phyloP scores from a whole-genome alignment of 2,113 vertebrate genomes.

The Dendrocopos noguchii region DNA sequence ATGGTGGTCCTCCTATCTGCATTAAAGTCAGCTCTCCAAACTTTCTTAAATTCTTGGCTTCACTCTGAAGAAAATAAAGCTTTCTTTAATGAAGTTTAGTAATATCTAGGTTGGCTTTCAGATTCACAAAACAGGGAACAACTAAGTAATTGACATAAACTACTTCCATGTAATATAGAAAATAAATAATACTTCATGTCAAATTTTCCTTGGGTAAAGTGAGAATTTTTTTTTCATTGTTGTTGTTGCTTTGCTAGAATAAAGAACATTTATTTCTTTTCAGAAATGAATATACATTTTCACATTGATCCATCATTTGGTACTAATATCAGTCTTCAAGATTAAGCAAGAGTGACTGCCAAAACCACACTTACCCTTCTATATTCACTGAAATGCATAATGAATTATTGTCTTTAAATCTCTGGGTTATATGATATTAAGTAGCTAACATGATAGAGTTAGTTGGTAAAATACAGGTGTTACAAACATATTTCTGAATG shows the following conservation, averaged over 20 bases:
- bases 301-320: not conserved
- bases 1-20: not conserved
- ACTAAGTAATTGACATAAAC: not conserved
- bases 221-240: not conserved
- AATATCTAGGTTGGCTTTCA: not conserved
- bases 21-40: not conserved
- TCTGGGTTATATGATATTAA: rapidly evolving
- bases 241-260: not conserved
- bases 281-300: not conserved
- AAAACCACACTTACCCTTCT: not conserved
- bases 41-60: not conserved
- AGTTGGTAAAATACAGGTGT: not conserved
- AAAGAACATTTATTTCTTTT: not conserved
- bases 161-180: not conserved
- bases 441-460: not conserved
- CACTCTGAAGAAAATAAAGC: not conserved
- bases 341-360: not conserved
- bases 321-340: not conserved
- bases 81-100: not conserved
- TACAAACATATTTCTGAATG: not conserved
- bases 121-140: not conserved
- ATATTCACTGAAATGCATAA: not conserved
- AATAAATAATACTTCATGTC: not conserved
- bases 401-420: not conserved
- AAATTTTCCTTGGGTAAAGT: not conserved